These are phyloP conservation scores for Venustoraphidia nigricollis DNA, from an alignment of 2,888 invertebrate species.

Conservation along the genomic window DNA sequence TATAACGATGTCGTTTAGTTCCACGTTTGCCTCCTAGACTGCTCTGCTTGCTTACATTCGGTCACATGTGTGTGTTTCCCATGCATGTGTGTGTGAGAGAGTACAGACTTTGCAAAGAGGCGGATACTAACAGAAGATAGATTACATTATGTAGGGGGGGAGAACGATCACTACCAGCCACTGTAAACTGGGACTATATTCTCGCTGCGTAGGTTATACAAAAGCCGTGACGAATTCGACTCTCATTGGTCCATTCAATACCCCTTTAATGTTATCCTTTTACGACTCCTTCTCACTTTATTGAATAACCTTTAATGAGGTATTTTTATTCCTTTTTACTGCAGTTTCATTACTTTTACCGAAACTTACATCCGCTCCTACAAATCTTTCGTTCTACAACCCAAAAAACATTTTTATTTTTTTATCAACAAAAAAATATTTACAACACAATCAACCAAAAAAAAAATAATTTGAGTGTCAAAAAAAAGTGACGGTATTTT, in stretches of 20 bases:
- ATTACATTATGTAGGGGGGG: constrained; percentile 1
- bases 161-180: neutral
- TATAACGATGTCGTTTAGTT: constrained; percentile 23
- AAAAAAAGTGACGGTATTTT: too few relatives aligned
- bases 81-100: constrained; percentile 1
- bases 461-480: too few relatives aligned
- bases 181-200: constrained; percentile 21
- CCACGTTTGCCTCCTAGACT: constrained; percentile 29
- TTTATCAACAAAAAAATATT: too few relatives aligned
- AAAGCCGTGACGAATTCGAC: constrained; percentile 39
- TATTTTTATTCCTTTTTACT: too few relatives aligned
- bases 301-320: constrained; percentile 3
- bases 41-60: constrained; percentile 23
- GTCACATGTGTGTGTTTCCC: neutral
- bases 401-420: too few relatives aligned
- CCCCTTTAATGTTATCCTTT: constrained; percentile 21
- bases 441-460: too few relatives aligned
- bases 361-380: neutral
- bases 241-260: constrained; percentile 39
- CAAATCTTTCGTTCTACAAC: too few relatives aligned
- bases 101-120: constrained; percentile 10
- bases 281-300: constrained; percentile 14
- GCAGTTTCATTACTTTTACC: neutral
- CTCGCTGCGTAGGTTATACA: constrained; percentile 25
- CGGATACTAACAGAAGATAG: neutral